A percentile compares a stretch with the other conserved stretches of the same genome.
Evolutionary conservation across 2,888 invertebrate genomes (phyloP).

Genomic region (Hydraecia micacea): DNA sequence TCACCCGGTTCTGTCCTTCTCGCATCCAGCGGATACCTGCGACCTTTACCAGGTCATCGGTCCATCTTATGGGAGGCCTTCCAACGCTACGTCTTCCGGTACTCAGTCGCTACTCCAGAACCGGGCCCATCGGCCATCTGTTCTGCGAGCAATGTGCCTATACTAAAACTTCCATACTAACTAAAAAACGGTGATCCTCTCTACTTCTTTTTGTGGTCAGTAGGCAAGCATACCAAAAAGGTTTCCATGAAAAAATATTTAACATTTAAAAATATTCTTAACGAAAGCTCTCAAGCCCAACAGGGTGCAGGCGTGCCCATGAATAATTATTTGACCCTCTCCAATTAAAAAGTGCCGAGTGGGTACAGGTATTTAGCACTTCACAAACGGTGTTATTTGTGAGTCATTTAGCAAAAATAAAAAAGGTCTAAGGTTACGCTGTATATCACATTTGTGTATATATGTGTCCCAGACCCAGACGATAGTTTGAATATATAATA

Average conservation of each 20-base stretch:
- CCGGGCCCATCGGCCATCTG: no score
- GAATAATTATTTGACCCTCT: constrained; percentile 79
- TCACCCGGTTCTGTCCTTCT: no score
- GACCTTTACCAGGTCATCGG: no score
- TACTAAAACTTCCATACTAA: not conserved
- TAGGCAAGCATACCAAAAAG: constrained; percentile 33
- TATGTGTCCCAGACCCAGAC: not conserved
- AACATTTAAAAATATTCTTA: constrained; percentile 66
- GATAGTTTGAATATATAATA: constrained; percentile 19
- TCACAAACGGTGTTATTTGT: constrained; percentile 67
- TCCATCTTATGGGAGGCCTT: no score
- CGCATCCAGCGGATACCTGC: no score
- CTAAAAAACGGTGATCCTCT: not conserved
- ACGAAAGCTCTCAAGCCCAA: constrained; percentile 60
- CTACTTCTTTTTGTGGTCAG: not conserved
- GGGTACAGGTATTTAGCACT: constrained; percentile 70
- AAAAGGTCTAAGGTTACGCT: constrained; percentile 36
- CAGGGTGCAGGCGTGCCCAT: constrained; percentile 69
- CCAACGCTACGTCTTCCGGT: no score
- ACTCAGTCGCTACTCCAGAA: no score
- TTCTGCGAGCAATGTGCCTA: no score
- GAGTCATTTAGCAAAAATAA: constrained; percentile 64
- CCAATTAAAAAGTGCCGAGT: constrained; percentile 77
- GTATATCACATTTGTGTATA: not conserved
- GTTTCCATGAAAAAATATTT: constrained; percentile 43